Conservation (phyloP, 2,888 invertebrate genomes). For the Subacronicta megacephala region DNA sequence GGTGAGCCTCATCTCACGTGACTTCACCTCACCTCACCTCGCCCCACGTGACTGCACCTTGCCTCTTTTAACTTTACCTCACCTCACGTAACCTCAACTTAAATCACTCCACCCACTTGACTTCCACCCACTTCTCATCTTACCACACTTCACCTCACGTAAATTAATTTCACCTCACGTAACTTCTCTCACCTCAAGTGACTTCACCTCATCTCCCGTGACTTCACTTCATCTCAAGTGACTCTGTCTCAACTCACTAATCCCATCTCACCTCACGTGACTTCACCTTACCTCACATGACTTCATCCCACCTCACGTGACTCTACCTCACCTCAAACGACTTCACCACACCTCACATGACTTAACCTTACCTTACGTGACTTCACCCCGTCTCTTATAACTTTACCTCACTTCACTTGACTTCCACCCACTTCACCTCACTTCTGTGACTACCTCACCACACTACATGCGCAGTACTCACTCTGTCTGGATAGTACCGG, state of each 20-base stretch:
- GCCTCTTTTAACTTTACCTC: background rate
- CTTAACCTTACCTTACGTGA: too few species aligned
- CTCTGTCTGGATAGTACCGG: constrained; percentile 83
- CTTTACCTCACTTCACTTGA: background rate
- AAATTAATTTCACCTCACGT: background rate
- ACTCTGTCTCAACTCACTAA: background rate
- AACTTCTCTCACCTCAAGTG: background rate
- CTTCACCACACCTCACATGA: background rate
- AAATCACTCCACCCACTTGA: background rate
- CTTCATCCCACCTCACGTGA: background rate
- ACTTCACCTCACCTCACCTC: background rate
- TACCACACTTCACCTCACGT: background rate
- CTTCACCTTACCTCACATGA: background rate
- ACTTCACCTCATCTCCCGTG: background rate
- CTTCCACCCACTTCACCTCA: too few species aligned
- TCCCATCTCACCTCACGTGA: background rate
- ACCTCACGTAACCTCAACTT: background rate
- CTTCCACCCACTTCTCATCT: too few species aligned
- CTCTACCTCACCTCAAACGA: too few species aligned
- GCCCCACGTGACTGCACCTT: too few species aligned
- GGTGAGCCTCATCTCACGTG: background rate
- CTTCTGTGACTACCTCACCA: too few species aligned
- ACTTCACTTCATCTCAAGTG: background rate
- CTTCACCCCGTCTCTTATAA: too few species aligned
- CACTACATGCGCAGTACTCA: too few species aligned